Percentiles rank a stretch among this genome's conserved stretches.
These are phyloP conservation scores for Sardinella longiceps DNA, from an alignment of 2,797 vertebrate species.

Conservation along the genomic window DNA sequence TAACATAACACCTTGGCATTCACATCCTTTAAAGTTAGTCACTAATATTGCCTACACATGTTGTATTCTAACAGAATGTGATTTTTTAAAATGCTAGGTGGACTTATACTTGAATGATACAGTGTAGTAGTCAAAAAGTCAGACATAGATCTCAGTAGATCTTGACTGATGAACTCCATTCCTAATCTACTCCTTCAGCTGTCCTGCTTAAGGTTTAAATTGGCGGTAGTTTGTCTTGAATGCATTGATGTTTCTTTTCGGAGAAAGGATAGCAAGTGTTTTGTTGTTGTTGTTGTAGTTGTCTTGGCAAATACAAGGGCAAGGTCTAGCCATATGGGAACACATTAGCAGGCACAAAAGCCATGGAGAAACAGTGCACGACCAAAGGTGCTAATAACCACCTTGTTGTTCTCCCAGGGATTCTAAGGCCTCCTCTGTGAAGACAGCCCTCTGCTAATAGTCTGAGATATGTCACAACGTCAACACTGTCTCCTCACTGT, in stretches of 20 bases:
- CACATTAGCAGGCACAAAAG: not conserved
- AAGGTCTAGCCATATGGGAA: not conserved
- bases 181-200: conserved; percentile 5
- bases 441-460: conserved; percentile 5
- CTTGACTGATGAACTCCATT: not conserved
- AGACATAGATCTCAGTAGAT: not conserved
- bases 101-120: not conserved
- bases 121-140: not conserved
- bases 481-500: not conserved
- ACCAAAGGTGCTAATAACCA: not conserved
- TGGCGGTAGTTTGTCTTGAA: not conserved
- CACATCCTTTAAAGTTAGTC: not conserved
- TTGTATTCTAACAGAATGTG: not conserved
- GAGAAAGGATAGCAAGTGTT: not conserved
- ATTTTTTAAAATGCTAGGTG: not conserved
- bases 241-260: not conserved
- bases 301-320: not conserved
- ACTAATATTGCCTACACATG: not conserved
- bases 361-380: not conserved
- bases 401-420: not conserved
- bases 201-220: not conserved
- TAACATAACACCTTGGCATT: not conserved
- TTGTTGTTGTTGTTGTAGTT: not conserved
- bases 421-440: conserved; percentile 2
- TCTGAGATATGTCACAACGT: not conserved